Base-by-base conservation (phyloP, 1,140 invertebrate genomes). In the Ylistrum balloti region DNA sequence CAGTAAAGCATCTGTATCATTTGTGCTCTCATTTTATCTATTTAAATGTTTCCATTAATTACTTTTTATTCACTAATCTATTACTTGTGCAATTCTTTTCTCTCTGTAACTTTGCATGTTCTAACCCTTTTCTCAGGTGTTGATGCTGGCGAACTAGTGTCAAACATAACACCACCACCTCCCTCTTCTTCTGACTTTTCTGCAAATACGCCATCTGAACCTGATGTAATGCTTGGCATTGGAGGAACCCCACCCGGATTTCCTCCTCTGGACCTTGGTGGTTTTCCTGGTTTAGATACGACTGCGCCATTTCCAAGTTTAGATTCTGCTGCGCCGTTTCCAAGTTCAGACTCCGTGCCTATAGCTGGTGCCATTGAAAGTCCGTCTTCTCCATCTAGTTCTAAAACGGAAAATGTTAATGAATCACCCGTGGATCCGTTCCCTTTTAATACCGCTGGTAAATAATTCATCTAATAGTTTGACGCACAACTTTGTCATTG, bases 131-230 rank as follows among this genome's bases (percentile, higher is more conserved):
- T 11, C 56, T 28, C n/a, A 74, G 56, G n/a, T 74, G 56, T 74
- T 74, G n/a, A 17, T 74, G n/a, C 56, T 74, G 56, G 20, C 5
- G 56, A 74, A 11, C 56, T n/a, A 74, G 56, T 74, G 56, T 74
- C 56, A 74, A 74, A 74, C 56, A 74, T 74, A 74, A 74, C 56
- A 74, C 56, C 56, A 28, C 56, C 56, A 74, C 56, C 56, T 74
- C 56, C 56, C 9, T 74, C 56, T n/a, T 74, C 56, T n/a, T 74
- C 56, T 74, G 56, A 74, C n/a, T 74, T 74, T n/a, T 74, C 56
- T 28, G 20, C 56, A 28, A n/a, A n/a, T 28, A 2, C 17, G 56
- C 56, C n/a, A 74, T 28, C 56, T 74, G 56, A 28, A 74, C 56
- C 56, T 74, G 56, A 74, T 28, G 56, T n/a, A 11, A 74, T 74